phyloP scores from a whole-genome alignment of 2,113 vertebrate species.

The Columba janthina region DNA sequence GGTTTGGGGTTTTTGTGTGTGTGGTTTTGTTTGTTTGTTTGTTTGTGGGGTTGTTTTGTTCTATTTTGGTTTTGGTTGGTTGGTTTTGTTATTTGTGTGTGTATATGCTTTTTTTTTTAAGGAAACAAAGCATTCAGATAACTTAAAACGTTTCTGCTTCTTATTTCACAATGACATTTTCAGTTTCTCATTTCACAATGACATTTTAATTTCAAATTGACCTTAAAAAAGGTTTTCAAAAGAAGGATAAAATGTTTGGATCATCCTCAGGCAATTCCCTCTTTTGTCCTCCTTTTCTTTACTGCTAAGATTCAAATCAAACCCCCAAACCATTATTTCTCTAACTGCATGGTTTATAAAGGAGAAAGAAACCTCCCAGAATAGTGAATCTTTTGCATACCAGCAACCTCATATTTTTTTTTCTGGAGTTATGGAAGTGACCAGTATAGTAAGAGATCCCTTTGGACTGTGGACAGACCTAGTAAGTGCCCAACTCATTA shows the following conservation, averaged over 20 bases:
- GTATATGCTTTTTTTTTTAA: no score
- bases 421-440: neutral
- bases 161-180: neutral
- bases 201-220: slow-evolving; percentile 34
- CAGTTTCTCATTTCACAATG: neutral
- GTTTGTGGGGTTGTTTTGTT: no score
- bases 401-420: neutral
- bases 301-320: neutral
- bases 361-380: neutral
- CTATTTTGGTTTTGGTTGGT: no score
- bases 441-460: neutral
- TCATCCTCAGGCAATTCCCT: neutral
- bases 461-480: neutral
- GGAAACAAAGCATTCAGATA: neutral
- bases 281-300: neutral
- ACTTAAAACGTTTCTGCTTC: neutral
- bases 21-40: no score
- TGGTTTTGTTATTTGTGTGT: no score
- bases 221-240: slow-evolving; percentile 5
- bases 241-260: neutral
- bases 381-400: neutral
- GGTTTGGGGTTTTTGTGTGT: no score
- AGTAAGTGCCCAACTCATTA: neutral
- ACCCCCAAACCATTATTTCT: neutral
- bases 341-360: neutral